phyloP scores from a whole-genome alignment of 2,113 vertebrate species.

The Sinocyclocheilus anshuiensis region DNA sequence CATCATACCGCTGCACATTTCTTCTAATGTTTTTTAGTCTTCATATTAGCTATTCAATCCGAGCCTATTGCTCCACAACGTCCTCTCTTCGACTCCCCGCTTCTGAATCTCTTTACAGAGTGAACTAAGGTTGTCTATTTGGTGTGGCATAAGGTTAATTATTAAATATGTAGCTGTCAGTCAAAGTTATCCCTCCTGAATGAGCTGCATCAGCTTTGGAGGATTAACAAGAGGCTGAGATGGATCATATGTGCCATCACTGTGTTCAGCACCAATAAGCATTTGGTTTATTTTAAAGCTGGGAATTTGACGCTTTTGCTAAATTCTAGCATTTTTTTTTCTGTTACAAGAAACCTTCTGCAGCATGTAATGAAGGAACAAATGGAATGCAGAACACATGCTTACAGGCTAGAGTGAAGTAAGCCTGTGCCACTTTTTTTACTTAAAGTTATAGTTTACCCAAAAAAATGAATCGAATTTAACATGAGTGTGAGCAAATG shows the following conservation, averaged over 20 bases:
- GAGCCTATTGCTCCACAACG: neutral
- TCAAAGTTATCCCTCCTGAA: slow-evolving; percentile 66
- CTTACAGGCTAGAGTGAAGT: neutral
- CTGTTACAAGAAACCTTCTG: neutral
- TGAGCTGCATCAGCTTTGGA: slow-evolving; percentile 50
- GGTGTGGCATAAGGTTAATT: slow-evolving; percentile 67
- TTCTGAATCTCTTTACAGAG: slow-evolving; percentile 49
- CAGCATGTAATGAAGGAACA: slow-evolving; percentile 17
- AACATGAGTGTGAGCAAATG: no score
- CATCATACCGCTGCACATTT: neutral
- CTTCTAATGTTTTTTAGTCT: slow-evolving; percentile 27
- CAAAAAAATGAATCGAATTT: no score
- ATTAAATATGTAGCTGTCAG: slow-evolving; percentile 74
- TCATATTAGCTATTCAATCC: slow-evolving; percentile 28
- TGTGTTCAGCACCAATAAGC: slow-evolving; percentile 15
- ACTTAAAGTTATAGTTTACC: neutral
- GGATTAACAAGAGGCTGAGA: slow-evolving; percentile 42
- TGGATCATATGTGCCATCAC: neutral
- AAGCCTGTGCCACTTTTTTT: neutral
- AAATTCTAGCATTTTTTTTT: neutral
- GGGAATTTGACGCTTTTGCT: neutral
- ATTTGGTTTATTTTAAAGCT: slow-evolving; percentile 6
- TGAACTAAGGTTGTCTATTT: slow-evolving; percentile 50
- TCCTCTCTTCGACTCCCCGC: slow-evolving; percentile 52
- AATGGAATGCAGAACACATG: neutral